Conservation (phyloP, 2,113 vertebrate species). For the Gavialis gangeticus region DNA sequence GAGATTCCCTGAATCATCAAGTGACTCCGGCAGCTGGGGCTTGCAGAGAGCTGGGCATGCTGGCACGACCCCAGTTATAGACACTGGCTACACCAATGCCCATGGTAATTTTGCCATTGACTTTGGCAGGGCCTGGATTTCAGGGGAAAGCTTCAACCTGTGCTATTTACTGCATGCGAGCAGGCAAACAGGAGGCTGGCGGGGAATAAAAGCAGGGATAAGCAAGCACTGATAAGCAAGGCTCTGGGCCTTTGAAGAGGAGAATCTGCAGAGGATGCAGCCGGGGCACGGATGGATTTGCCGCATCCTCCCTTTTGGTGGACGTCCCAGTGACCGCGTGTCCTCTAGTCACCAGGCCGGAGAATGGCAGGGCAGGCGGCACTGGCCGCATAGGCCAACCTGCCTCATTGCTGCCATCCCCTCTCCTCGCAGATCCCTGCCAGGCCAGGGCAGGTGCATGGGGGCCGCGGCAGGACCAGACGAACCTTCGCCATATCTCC, state of each 20-base stretch:
- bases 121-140: not conserved
- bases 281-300: not conserved
- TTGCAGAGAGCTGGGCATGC: not conserved
- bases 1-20: not conserved
- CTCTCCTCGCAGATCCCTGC: slow-evolving; percentile 15
- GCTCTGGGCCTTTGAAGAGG: not conserved
- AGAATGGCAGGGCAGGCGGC: not conserved
- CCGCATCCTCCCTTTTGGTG: not conserved
- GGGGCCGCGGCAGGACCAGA: not conserved
- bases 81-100: not conserved
- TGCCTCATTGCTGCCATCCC: slow-evolving; percentile 58
- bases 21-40: not conserved
- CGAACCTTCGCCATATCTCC: fast-evolving
- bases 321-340: not conserved
- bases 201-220: too few species aligned
- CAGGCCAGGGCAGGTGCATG: not conserved
- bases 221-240: too few species aligned
- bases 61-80: not conserved
- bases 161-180: too few species aligned
- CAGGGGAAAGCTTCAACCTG: too few species aligned
- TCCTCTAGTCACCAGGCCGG: not conserved
- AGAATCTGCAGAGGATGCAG: not conserved
- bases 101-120: not conserved
- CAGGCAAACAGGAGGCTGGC: too few species aligned
- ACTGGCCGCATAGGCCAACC: slow-evolving; percentile 9